A percentile compares a stretch with the other conserved stretches of the same genome.
Evolutionary conservation across 1,140 invertebrate species (phyloP).

Genomic region (Telenomus remus): DNA sequence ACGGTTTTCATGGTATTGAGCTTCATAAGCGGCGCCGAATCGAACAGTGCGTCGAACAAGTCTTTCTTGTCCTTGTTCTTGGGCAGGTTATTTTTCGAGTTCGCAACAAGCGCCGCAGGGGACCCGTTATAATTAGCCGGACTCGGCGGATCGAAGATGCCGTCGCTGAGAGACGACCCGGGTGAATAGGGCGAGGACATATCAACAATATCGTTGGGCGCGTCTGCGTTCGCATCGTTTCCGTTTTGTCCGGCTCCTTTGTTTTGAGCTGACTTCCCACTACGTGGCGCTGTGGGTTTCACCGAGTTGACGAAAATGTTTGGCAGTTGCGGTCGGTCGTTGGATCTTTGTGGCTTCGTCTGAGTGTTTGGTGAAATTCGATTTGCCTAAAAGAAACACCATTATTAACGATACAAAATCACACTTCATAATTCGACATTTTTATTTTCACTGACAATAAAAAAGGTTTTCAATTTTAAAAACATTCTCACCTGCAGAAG

Average conservation of each 20-base stretch:
- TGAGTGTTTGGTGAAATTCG: slow-evolving; percentile 72
- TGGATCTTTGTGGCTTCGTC: slow-evolving; percentile 66
- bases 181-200: slow-evolving; percentile 91
- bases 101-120: slow-evolving; percentile 53
- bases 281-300: slow-evolving; percentile 50
- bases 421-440: too few species aligned
- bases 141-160: slow-evolving; percentile 88
- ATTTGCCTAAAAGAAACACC: slow-evolving; percentile 68
- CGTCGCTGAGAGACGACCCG: slow-evolving; percentile 88
- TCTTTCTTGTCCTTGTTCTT: slow-evolving; percentile 74
- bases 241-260: slow-evolving; percentile 72
- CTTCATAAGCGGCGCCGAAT: slow-evolving; percentile 71
- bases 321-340: slow-evolving; percentile 66
- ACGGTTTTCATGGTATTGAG: slow-evolving; percentile 56
- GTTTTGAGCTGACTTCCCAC: slow-evolving; percentile 56
- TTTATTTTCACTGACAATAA: too few species aligned
- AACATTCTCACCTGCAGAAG: slow-evolving; percentile 68
- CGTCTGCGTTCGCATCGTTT: slow-evolving; percentile 66
- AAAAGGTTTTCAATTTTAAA: too few species aligned
- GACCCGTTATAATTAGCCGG: slow-evolving; percentile 74
- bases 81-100: slow-evolving; percentile 58
- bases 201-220: slow-evolving; percentile 75
- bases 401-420: slow-evolving; percentile 2
- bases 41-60: slow-evolving; percentile 78
- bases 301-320: slow-evolving; percentile 68